These are phyloP conservation scores for Metalampra italica DNA, from an alignment of 2,888 invertebrate genomes.

Conservation along the genomic window DNA sequence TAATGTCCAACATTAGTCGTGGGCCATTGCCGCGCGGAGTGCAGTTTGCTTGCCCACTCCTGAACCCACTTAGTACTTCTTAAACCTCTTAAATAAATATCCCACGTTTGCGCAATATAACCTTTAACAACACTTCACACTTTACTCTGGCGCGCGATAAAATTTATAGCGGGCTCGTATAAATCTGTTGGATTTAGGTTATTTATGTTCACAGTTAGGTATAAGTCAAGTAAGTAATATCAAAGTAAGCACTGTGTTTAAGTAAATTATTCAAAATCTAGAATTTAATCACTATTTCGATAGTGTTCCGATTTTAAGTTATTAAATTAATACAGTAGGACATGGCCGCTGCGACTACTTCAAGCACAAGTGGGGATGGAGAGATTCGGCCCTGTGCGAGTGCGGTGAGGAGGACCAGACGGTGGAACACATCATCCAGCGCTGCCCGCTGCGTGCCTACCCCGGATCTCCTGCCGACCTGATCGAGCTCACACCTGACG, in stretches of 20 bases:
- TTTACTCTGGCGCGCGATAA: conserved; percentile 44
- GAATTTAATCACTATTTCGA: too few species aligned
- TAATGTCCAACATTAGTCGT: conserved; percentile 49
- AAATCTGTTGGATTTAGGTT: conserved; percentile 49
- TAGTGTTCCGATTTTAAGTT: too few species aligned
- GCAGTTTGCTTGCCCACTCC: conserved; percentile 51
- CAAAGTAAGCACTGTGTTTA: not conserved
- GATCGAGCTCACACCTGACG: too few species aligned
- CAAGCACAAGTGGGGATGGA: too few species aligned
- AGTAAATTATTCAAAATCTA: too few species aligned
- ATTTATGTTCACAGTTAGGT: not conserved
- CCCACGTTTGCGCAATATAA: conserved; percentile 67
- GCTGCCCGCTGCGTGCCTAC: too few species aligned
- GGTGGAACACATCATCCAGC: too few species aligned
- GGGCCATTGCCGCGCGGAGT: conserved; percentile 66
- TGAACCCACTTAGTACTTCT: conserved; percentile 46
- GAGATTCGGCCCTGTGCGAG: too few species aligned
- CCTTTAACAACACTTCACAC: conserved; percentile 71
- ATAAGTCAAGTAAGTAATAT: not conserved
- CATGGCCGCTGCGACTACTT: too few species aligned
- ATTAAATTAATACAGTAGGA: too few species aligned
- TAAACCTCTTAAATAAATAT: conserved; percentile 76
- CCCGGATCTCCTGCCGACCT: too few species aligned
- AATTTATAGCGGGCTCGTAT: conserved; percentile 56
- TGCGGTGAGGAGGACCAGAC: too few species aligned